Percentiles rank a stretch among this genome's conserved stretches.
Conservation (phyloP, 2,113 vertebrate species). For the Equus quagga region DNA sequence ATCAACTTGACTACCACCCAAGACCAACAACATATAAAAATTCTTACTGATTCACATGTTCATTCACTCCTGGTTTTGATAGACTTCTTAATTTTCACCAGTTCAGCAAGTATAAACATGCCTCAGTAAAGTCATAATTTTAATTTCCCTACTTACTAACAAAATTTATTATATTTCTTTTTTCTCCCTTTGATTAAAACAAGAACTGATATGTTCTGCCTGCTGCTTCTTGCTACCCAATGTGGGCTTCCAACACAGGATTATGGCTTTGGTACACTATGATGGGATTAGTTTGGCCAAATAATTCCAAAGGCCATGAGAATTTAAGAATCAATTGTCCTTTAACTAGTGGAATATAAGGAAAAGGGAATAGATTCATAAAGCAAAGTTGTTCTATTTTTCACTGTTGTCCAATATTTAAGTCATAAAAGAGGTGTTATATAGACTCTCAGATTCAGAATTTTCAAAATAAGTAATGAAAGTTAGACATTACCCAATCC, state of each 20-base stretch:
- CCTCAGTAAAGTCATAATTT: background rate
- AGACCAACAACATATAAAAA: background rate
- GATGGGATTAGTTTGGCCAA: background rate
- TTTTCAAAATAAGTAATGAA: background rate
- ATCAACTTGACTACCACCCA: background rate
- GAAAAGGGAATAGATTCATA: background rate
- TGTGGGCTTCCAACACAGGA: background rate
- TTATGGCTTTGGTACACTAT: background rate
- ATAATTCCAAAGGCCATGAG: background rate
- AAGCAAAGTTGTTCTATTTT: background rate
- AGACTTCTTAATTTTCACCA: background rate
- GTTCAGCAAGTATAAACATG: background rate
- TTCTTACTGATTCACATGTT: background rate
- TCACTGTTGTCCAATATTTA: background rate
- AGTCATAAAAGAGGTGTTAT: background rate
- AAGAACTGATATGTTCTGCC: slow-evolving; percentile 37
- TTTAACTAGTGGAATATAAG: background rate
- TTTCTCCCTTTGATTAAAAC: background rate
- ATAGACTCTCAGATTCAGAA: background rate
- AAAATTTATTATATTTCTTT: background rate
- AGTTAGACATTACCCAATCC: background rate
- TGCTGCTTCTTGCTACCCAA: slow-evolving; percentile 36
- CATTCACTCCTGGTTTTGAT: background rate
- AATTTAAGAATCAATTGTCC: background rate
- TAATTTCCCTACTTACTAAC: background rate